Evolutionary conservation across 1,140 invertebrate species (phyloP).

Genomic region (Hyles euphorbiae): DNA sequence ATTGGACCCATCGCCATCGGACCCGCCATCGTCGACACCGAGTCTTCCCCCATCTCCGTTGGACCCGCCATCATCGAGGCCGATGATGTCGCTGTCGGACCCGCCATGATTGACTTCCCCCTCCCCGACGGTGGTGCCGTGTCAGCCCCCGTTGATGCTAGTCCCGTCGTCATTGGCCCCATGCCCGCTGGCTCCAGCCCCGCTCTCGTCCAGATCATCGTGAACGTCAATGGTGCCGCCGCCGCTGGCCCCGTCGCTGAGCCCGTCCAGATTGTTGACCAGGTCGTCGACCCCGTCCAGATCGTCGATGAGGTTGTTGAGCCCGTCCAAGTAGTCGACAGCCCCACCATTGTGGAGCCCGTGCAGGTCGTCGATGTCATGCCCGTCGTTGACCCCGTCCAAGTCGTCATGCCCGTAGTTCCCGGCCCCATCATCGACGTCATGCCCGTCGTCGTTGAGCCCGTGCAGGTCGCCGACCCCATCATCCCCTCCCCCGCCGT

Average conservation of each 20-base stretch:
- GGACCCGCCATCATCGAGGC: conserved; percentile 27
- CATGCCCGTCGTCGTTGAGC: conserved; percentile 14
- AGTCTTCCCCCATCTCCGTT: conserved; percentile 16
- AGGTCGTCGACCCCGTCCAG: neutral
- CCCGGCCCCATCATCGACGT: conserved; percentile 8
- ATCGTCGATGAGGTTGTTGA: conserved; percentile 3
- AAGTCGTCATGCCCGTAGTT: conserved; percentile 11
- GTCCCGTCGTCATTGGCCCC: neutral
- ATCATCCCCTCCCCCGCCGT: conserved; percentile 19
- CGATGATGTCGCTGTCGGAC: too few species aligned
- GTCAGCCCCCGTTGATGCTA: neutral
- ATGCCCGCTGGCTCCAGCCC: neutral
- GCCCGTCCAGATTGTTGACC: too few species aligned
- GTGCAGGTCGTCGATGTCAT: conserved; percentile 4
- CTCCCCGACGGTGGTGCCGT: neutral
- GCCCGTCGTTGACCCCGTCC: conserved; percentile 16
- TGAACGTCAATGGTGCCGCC: conserved; percentile 13
- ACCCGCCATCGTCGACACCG: conserved; percentile 33
- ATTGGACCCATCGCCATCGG: too few species aligned
- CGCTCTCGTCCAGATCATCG: conserved; percentile 17
- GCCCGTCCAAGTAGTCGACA: neutral
- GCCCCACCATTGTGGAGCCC: neutral
- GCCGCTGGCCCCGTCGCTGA: neutral
- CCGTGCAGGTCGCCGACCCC: conserved; percentile 28
- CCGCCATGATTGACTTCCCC: conserved; percentile 4